Conservation (phyloP, 2,113 vertebrate species). For the Alexandromys fortis region DNA sequence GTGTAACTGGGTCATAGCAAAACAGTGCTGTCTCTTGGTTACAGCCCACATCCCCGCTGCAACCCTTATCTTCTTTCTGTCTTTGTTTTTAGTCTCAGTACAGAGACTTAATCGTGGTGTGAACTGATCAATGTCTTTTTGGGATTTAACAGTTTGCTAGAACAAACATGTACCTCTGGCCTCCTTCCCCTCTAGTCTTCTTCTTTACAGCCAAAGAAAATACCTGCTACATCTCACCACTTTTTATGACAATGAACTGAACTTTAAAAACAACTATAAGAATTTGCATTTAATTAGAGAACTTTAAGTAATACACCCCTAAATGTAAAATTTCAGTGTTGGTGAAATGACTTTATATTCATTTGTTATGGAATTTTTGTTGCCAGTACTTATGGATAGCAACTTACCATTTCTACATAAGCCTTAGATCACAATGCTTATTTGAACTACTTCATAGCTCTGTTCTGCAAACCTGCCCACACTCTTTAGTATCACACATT, state of each 20-base stretch:
- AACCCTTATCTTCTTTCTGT: background rate
- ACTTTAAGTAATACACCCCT: background rate
- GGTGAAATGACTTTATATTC: background rate
- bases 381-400: background rate
- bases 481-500: background rate
- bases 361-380: background rate
- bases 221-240: rapidly evolving
- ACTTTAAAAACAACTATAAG: background rate
- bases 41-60: background rate
- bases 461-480: background rate
- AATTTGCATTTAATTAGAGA: background rate
- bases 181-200: background rate
- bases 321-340: background rate
- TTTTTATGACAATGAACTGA: background rate
- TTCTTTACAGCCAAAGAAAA: background rate
- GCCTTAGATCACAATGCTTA: background rate
- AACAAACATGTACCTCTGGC: background rate
- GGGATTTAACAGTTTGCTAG: background rate
- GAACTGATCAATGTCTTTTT: background rate
- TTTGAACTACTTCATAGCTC: background rate
- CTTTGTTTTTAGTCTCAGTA: background rate
- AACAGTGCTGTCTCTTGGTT: background rate
- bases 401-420: constrained; percentile 27
- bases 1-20: background rate
- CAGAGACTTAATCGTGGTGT: background rate